These are phyloP conservation scores for Pseudochirops corinnae DNA, from an alignment of 2,797 vertebrate species.

Conservation along the genomic window DNA sequence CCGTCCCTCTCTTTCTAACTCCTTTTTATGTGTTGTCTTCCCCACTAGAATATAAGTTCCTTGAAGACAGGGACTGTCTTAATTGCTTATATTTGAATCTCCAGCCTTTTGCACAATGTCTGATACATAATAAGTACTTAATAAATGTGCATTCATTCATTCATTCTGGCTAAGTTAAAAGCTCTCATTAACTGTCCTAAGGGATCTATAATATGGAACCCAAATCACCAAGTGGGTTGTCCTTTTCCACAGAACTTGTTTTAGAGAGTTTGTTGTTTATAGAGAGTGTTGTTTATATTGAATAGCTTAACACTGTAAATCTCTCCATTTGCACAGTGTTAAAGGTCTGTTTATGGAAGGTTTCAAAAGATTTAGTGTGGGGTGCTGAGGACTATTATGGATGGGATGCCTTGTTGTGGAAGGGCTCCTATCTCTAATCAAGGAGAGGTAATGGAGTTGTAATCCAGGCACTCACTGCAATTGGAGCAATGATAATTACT, in stretches of 20 bases:
- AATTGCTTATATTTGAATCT: not conserved
- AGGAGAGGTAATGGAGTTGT: constrained; percentile 2
- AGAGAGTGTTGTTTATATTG: not conserved
- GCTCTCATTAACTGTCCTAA: not conserved
- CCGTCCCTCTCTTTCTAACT: not conserved
- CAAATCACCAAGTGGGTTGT: not conserved
- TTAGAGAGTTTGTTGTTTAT: too few relatives aligned
- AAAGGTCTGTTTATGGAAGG: not conserved
- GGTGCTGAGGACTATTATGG: fast-evolving
- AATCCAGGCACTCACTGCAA: not conserved
- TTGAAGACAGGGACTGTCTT: not conserved
- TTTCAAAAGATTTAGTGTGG: not conserved
- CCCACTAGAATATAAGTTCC: not conserved
- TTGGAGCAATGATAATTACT: not conserved
- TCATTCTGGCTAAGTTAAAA: not conserved
- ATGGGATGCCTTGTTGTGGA: not conserved
- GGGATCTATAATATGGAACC: not conserved
- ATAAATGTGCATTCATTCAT: not conserved
- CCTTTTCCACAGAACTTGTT: not conserved
- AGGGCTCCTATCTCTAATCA: not conserved
- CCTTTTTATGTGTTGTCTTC: not conserved
- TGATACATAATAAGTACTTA: not conserved
- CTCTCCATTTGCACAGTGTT: not conserved
- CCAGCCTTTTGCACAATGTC: not conserved
- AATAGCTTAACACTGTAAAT: not conserved